Percentiles rank a stretch among this genome's conserved stretches.
Conservation (phyloP, 2,113 vertebrate genomes). For the Tragelaphus strepsiceros region DNA sequence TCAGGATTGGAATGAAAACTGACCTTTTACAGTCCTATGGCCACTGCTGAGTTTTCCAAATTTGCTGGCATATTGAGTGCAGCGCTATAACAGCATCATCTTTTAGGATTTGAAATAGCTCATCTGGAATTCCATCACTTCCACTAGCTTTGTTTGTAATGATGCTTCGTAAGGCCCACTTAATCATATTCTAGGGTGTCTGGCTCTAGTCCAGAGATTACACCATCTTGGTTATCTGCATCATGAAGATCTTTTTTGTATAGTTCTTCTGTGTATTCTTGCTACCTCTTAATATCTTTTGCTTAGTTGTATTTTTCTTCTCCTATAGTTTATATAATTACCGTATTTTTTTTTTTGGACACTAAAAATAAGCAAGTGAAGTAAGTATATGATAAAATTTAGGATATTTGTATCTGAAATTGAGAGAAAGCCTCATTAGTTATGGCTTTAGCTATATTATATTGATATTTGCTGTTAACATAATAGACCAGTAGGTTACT, state of each 20-base stretch:
- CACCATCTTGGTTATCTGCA: background rate
- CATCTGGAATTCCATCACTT: background rate
- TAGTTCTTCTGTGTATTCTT: background rate
- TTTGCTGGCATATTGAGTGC: background rate
- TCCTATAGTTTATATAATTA: background rate
- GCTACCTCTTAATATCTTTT: background rate
- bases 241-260: background rate
- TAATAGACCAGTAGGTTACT: background rate
- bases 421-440: background rate
- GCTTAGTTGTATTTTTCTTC: slow-evolving; percentile 16
- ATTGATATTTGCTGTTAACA: background rate
- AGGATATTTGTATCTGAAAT: background rate
- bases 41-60: background rate
- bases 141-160: background rate
- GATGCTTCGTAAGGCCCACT: background rate
- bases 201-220: background rate
- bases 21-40: background rate
- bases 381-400: background rate
- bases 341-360: background rate
- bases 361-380: background rate
- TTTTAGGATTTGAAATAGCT: background rate
- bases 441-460: background rate
- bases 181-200: background rate
- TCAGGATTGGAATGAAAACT: background rate
- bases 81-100: background rate